Conservation (phyloP, 2,797 vertebrate species). For the Pseudochirops corinnae region DNA sequence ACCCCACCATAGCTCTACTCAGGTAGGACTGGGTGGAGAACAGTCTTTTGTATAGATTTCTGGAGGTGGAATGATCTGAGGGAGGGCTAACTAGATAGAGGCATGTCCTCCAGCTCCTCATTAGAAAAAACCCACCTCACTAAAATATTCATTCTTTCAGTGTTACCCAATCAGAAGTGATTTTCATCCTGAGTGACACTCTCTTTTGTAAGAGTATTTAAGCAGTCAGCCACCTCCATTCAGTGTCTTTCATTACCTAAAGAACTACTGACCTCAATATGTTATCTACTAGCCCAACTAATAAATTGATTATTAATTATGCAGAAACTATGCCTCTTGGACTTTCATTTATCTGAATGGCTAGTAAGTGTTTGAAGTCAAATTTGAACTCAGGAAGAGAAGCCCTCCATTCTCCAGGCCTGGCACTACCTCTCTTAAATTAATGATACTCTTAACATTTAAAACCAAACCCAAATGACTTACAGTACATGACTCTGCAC, state of each 20-base stretch:
- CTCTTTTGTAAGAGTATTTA: neutral
- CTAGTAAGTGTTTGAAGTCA: neutral
- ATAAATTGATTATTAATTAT: neutral
- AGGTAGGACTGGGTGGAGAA: neutral
- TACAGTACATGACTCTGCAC: conserved; percentile 35
- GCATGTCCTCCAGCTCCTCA: neutral
- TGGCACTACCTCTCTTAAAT: neutral
- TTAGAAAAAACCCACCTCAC: neutral
- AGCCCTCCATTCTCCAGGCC: neutral
- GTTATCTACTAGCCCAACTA: neutral
- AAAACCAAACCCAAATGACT: conserved; percentile 56
- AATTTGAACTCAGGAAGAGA: neutral
- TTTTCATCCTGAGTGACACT: neutral
- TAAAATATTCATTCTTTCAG: neutral
- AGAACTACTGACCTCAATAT: neutral
- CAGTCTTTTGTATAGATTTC: neutral
- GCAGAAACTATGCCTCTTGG: neutral
- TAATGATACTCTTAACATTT: conserved; percentile 59
- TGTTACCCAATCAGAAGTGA: neutral
- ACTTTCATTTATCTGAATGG: neutral
- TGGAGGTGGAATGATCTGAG: neutral
- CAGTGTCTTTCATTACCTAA: neutral
- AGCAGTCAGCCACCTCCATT: neutral
- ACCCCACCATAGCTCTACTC: neutral
- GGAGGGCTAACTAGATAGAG: neutral